Conservation (phyloP, 2,797 vertebrate species). For the Apogon hyalosoma region DNA sequence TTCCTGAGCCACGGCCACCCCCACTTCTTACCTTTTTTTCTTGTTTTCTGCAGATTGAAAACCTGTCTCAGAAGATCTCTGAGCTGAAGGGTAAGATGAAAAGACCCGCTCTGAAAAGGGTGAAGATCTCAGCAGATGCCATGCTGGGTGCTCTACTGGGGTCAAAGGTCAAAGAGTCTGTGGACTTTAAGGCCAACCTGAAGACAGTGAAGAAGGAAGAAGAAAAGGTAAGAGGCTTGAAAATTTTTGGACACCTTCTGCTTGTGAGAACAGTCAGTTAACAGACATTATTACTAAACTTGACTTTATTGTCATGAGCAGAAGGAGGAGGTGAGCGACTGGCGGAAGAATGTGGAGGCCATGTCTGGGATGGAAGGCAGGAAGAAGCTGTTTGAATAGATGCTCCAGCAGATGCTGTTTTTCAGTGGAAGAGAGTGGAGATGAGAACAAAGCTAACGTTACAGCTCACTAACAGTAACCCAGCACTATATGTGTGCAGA, state of each 20-base stretch:
- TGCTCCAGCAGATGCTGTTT: not conserved
- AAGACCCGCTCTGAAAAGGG: slow-evolving; percentile 83
- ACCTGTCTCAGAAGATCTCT: slow-evolving; percentile 80
- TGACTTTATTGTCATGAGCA: slow-evolving; percentile 43
- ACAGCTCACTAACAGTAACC: not conserved
- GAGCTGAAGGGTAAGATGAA: slow-evolving; percentile 88
- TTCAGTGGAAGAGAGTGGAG: slow-evolving; percentile 3
- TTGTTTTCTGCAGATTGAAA: slow-evolving; percentile 66
- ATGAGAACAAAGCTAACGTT: not conserved
- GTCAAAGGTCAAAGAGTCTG: slow-evolving; percentile 83
- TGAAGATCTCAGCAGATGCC: slow-evolving; percentile 86
- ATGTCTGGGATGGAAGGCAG: slow-evolving; percentile 86
- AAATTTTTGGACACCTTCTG: not conserved
- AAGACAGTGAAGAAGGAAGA: slow-evolving; percentile 90
- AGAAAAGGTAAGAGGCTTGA: slow-evolving; percentile 78
- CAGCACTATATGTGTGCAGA: slow-evolving; percentile 1
- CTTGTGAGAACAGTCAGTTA: not conserved
- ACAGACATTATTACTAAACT: not conserved
- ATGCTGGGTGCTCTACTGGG: slow-evolving; percentile 87
- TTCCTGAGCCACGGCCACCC: too few relatives aligned
- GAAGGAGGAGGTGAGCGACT: slow-evolving; percentile 85
- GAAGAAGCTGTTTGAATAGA: slow-evolving; percentile 75
- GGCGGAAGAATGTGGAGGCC: slow-evolving; percentile 85
- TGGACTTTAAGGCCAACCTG: slow-evolving; percentile 87
- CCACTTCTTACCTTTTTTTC: too few relatives aligned